Percentiles rank a stretch among this genome's conserved stretches.
These are phyloP conservation scores for Cololabis saira DNA, from an alignment of 2,113 vertebrate species.

Conservation along the genomic window DNA sequence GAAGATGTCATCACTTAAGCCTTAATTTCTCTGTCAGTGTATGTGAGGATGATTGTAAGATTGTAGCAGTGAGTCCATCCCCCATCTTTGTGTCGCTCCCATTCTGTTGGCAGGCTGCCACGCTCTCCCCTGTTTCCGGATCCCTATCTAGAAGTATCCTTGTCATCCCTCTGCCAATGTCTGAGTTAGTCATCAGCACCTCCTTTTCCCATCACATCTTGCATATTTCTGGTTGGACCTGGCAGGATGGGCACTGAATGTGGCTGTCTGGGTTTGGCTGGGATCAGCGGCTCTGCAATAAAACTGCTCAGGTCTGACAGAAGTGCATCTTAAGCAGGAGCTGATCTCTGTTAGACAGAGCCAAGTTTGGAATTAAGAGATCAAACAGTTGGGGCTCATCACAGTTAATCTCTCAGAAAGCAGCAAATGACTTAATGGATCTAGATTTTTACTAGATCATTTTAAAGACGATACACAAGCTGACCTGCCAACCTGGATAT, in stretches of 20 bases:
- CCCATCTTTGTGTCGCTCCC: conserved; percentile 23
- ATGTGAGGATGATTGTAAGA: conserved; percentile 22
- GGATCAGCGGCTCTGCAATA: conserved; percentile 65
- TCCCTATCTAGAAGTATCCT: conserved; percentile 29
- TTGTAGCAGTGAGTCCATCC: background rate
- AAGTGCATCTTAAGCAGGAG: conserved; percentile 75
- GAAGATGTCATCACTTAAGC: conserved; percentile 1
- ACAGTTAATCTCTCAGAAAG: conserved; percentile 64
- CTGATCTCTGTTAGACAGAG: conserved; percentile 66
- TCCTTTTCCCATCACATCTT: conserved; percentile 31
- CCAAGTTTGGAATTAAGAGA: conserved; percentile 82
- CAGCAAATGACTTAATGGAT: conserved; percentile 78
- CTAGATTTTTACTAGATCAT: conserved; percentile 60
- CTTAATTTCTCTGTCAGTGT: conserved; percentile 20
- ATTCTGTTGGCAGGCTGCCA: conserved; percentile 33
- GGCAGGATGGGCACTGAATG: conserved; percentile 29
- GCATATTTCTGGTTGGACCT: conserved; percentile 42
- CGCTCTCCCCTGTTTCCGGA: background rate
- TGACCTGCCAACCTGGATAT: conserved; percentile 28
- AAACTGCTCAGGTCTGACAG: conserved; percentile 75
- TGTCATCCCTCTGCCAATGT: conserved; percentile 32
- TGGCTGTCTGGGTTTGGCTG: conserved; percentile 36
- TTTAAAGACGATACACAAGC: conserved; percentile 44
- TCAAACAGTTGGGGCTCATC: conserved; percentile 74
- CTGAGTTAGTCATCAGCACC: conserved; percentile 53